Evolutionary conservation across 2,888 invertebrate species (phyloP), one percentile per base, ranked within the genome.

Genomic region (Calameuta pallipes): DNA sequence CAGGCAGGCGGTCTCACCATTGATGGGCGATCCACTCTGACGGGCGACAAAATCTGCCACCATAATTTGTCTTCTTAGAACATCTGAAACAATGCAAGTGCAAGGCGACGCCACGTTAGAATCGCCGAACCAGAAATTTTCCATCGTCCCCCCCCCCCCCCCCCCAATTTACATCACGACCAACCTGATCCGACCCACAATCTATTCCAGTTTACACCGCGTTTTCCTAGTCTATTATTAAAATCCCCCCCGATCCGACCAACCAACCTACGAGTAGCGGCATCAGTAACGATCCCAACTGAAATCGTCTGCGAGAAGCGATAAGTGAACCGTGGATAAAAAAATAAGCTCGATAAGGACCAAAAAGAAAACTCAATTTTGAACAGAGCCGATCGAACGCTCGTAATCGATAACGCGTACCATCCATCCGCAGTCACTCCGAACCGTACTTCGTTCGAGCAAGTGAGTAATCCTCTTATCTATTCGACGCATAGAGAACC

Each of bases 1-100:
- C 87, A 94, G 89, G 86, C 93, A 93, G 86, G 94, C 94, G 84
- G 94, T 93, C 93, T 94, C 94, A 94, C 94, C 94, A 92, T 94
- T 94, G 85, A 94, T 94, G 87, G 94, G 94, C 89, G 94, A 94
- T 91, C 94, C 94, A 93, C 93, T 94, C 86, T 92, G 96, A 90
- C 96, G 95, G 92, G 96, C 93, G 90, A 96, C 95, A 92, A 96
- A 95, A 93, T 96, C 96, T 92, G 96, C 96, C 92, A 97, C 96
- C 96, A 96, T 96, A 94, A 95, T 96, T 91, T 87, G 90, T 89
- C 90, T 89, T 90, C 91, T 91, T 89, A 91, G 86, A 88, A 89
- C 91, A 91, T 91, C 91, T 91, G 89, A 0, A 89, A 90, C 6
- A 77, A 41, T 56, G 56, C 56, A 56, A 56, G 56, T 56, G 56